Conservation (phyloP, 2,113 vertebrate species). For the Nyctibius bracteatus region DNA sequence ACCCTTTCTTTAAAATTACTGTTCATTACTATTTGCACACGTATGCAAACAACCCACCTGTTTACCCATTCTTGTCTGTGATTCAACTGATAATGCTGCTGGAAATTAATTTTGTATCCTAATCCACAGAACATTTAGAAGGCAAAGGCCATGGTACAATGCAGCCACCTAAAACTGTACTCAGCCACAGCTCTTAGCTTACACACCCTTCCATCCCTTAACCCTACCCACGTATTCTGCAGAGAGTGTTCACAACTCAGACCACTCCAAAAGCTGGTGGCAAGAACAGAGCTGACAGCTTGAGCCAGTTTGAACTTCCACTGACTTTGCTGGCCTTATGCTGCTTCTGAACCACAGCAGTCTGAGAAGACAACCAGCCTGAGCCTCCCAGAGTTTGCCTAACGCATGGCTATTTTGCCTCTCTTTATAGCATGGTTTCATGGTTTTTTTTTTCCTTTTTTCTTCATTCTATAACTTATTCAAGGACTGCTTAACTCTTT, state of each 20-base stretch:
- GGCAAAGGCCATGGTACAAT: background rate
- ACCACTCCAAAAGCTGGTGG: background rate
- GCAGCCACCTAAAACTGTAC: background rate
- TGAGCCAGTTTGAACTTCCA: background rate
- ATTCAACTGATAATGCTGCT: background rate
- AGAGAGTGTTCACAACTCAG: background rate
- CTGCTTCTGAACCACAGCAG: background rate
- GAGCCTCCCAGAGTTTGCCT: background rate
- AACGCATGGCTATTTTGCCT: background rate
- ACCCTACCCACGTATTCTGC: background rate
- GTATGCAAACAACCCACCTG: background rate
- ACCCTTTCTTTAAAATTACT: background rate
- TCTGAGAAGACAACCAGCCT: background rate
- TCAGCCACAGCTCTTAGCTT: background rate
- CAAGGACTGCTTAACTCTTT: background rate
- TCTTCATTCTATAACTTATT: background rate
- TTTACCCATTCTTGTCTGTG: background rate
- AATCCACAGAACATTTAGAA: background rate
- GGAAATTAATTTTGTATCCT: background rate
- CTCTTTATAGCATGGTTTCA: accelerated
- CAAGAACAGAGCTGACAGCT: background rate
- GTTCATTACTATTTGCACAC: background rate
- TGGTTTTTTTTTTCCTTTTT: background rate
- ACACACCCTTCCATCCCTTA: background rate
- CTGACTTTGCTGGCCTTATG: background rate